Evolutionary conservation across 1,140 invertebrate genomes (phyloP).

Genomic region (Lepidurus arcticus): DNA sequence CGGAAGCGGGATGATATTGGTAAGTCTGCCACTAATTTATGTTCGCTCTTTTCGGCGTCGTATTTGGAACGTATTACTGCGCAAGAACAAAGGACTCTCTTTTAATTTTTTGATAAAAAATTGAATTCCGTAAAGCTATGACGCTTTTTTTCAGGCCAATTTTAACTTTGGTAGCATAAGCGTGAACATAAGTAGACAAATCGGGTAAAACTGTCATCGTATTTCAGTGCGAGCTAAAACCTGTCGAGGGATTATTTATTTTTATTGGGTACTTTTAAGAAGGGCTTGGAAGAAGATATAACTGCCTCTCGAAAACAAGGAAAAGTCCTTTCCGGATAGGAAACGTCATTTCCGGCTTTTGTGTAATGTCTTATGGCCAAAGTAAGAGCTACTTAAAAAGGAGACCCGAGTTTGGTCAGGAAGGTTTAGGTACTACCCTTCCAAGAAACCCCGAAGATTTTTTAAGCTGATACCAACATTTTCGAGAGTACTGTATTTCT

Average conservation of each 20-base stretch:
- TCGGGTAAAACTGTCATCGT: not conserved
- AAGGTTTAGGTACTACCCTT: not conserved
- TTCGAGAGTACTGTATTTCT: not conserved
- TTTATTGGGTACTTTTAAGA: not conserved
- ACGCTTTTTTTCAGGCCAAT: too few species aligned
- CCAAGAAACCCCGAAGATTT: not conserved
- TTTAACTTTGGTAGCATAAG: not conserved
- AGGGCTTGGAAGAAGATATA: not conserved
- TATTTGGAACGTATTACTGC: not conserved
- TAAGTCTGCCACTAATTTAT: constrained; percentile 14
- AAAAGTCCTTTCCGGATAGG: constrained; percentile 18
- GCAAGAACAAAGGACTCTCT: too few species aligned
- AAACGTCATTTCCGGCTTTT: constrained; percentile 13
- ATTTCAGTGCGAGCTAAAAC: not conserved
- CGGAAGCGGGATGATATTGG: constrained; percentile 58
- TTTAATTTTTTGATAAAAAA: too few species aligned
- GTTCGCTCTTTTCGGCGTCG: not conserved
- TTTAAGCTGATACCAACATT: not conserved
- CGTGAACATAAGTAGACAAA: not conserved
- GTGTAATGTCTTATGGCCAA: not conserved
- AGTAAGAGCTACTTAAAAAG: constrained; percentile 8
- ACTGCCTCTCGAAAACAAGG: not conserved
- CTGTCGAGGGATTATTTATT: not conserved
- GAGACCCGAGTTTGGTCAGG: not conserved
- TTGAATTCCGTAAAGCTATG: too few species aligned